These are phyloP conservation scores for Neoarius graeffei DNA, from an alignment of 2,113 vertebrate genomes.

Conservation along the genomic window DNA sequence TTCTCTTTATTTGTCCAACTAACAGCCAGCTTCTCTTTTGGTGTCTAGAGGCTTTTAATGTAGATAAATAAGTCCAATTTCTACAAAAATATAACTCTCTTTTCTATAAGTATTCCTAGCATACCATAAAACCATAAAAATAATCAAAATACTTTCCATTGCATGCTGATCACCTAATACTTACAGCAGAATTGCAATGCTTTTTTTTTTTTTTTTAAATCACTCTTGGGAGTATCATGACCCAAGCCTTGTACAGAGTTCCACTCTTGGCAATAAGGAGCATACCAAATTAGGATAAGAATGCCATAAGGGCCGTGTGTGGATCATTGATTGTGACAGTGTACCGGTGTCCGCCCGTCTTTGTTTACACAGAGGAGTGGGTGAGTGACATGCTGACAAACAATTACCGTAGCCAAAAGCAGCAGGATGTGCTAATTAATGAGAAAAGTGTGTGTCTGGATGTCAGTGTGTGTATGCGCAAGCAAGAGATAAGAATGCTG, in stretches of 20 bases:
- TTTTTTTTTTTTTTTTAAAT: conserved; percentile 5
- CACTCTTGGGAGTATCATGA: conserved; percentile 30
- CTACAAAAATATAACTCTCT: background rate
- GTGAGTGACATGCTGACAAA: conserved; percentile 74
- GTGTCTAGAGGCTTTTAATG: background rate
- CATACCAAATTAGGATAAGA: conserved; percentile 33
- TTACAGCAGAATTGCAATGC: conserved; percentile 26
- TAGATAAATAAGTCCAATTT: background rate
- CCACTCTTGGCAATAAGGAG: background rate
- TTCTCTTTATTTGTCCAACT: background rate
- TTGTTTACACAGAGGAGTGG: conserved; percentile 67
- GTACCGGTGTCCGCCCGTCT: conserved; percentile 51
- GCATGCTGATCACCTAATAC: conserved; percentile 28
- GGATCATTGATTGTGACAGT: conserved; percentile 65
- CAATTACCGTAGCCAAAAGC: conserved; percentile 77
- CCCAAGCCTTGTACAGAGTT: conserved; percentile 33
- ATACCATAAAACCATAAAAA: background rate
- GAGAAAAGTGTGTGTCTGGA: conserved; percentile 59
- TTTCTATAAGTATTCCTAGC: background rate
- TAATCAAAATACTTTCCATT: background rate
- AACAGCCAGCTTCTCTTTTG: background rate
- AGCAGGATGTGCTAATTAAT: conserved; percentile 80
- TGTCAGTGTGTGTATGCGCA: conserved; percentile 52
- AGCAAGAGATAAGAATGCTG: conserved; percentile 65
- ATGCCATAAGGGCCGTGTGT: conserved; percentile 59